Base-by-base conservation (phyloP, 2,888 invertebrate genomes). In the Prenolepis imparis region DNA sequence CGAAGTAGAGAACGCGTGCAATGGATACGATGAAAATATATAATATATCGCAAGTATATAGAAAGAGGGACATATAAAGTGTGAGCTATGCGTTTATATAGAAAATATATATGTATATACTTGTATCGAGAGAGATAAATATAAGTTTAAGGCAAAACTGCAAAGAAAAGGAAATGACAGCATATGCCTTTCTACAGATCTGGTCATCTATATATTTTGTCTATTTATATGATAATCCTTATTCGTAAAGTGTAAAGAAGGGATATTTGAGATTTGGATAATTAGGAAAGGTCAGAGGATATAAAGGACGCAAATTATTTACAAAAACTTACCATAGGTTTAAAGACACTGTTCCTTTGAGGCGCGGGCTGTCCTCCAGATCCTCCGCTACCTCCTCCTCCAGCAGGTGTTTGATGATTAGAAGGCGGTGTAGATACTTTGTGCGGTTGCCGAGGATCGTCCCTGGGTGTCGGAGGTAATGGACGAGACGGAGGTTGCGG, bases 261-360 rank as follows among this genome's bases (percentile, higher is more conserved):
- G 32, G 6, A 32, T 4, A 15, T 11, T 74, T 28, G 77, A n/a
- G n/a, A 15, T 28, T 67, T 68, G 68, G 77, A 57, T 41, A 28
- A 68, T 57, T 41, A 28, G 21, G 57, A 48, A 48, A 41, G 59
- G 59, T 41, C 39, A 18, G n/a, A 48, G 61, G 39, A 24, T 24
- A 63, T 0, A 15, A 81, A 68, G 52, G 59, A 28, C 41, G 15
- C 18, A 36, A 32, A 21, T 48, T n/a, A 21, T 64, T 55, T 12
- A n/a, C 12, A 66, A 84, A 80, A 68, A 63, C 96, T 94, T 95
- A 98, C 98, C 98, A 98, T 97, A 90, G 98, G 98, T 95, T 98
- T 98, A 95, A 98, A 98, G 93, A 98, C 96, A 94, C 98, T 97
- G 94, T 97, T 97, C 89, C 98, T 96, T 93, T 98, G 98, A 87